Evolutionary conservation across 2,888 invertebrate genomes (phyloP).

Genomic region (Yponomeuta cagnagella): DNA sequence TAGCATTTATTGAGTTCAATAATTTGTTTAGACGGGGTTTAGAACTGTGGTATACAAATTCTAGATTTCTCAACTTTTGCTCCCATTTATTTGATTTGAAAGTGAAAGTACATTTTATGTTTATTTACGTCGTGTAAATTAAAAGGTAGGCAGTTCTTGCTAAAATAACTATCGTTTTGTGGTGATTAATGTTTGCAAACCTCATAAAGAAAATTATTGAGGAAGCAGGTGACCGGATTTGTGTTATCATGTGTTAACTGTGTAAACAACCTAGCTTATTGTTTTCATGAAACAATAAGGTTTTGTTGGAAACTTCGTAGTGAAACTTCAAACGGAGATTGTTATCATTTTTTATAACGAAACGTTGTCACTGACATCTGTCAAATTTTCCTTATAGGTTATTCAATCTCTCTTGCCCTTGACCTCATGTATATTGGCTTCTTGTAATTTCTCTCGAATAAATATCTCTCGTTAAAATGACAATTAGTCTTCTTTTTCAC

Average conservation of each 20-base stretch:
- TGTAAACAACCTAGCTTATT: not conserved
- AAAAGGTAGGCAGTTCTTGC: not conserved
- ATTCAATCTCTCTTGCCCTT: no score
- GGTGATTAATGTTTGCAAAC: constrained; percentile 1
- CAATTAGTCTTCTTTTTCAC: no score
- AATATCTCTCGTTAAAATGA: no score
- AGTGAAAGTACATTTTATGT: not conserved
- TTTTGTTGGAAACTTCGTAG: not conserved
- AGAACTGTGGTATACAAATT: no score
- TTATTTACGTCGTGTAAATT: not conserved
- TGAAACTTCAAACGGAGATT: no score
- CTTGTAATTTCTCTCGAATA: no score
- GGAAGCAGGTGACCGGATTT: not conserved
- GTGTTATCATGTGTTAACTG: not conserved
- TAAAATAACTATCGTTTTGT: not conserved
- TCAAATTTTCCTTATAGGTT: no score
- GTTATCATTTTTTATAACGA: no score
- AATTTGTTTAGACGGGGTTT: not conserved
- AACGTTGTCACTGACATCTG: no score
- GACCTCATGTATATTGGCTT: no score
- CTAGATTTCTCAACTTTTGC: no score
- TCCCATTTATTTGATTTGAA: not conserved
- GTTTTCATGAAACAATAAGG: not conserved
- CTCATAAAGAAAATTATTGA: not conserved
- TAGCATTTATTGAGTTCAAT: not conserved